Evolutionary conservation across 1,140 invertebrate genomes (phyloP).

Genomic region (Sitodiplosis mosellana): DNA sequence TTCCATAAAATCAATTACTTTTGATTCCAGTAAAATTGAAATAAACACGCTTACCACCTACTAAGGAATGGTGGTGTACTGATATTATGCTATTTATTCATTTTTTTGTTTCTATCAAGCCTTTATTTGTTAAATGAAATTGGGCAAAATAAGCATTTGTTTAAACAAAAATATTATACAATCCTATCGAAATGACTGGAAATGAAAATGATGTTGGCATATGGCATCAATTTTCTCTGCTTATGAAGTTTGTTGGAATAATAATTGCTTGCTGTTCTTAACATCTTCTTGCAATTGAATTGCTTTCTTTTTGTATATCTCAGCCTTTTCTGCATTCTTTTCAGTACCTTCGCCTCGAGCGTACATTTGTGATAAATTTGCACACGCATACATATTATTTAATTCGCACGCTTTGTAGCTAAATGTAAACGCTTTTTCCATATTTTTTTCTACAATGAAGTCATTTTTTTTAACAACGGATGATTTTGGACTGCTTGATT

Average conservation of each 20-base stretch:
- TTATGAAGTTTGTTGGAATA: conserved; percentile 36
- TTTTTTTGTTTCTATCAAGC: no score
- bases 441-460: conserved; percentile 44
- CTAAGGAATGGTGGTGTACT: no score
- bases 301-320: conserved; percentile 50
- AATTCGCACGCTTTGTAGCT: conserved; percentile 58
- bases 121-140: no score
- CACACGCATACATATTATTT: conserved; percentile 67
- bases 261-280: conserved; percentile 32
- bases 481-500: conserved; percentile 3
- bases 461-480: conserved; percentile 9
- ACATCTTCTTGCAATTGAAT: conserved; percentile 46
- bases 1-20: no score
- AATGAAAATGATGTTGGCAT: no score
- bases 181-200: no score
- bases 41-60: no score
- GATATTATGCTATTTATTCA: no score
- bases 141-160: no score
- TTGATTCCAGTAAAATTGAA: no score
- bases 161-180: no score
- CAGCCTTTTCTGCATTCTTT: conserved; percentile 47
- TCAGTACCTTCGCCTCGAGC: conserved; percentile 48
- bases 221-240: no score
- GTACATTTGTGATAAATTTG: conserved; percentile 73
- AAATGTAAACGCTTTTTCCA: conserved; percentile 54